Base-by-base conservation (phyloP, 2,888 invertebrate species). In the Ceriagrion tenellum region DNA sequence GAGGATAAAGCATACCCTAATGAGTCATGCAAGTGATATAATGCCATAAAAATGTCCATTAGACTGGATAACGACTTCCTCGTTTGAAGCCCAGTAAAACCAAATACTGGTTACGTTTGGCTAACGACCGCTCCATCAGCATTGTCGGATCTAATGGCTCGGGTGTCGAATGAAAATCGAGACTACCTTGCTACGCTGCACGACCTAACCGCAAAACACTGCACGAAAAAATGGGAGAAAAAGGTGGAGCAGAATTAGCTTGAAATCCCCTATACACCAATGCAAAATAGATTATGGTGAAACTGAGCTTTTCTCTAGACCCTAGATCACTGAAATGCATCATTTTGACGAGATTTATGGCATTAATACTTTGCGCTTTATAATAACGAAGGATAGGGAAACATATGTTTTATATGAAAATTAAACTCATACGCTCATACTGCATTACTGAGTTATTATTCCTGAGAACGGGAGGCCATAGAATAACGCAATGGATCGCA, bases 81-180 rank as follows among this genome's bases (percentile, higher is more conserved):
- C 88, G 47, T 88, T 88, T 88, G 47, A 88, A 47, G 47, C n/a
- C 26, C 18, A n/a, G 47, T 40, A 40, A 88, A 88, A 88, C 40
- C 88, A 40, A 88, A 88, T 20, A 40, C 20, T n/a, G 88, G 40
- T 40, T 47, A 40, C 88, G n/a, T 88, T 88, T 47, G 47, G 88
- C 47, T 47, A 88, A 88, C 88, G 88, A 88, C 88, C 47, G 47
- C 47, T 88, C 88, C 88, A 88, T 88, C 88, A 88, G 23, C 88
- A 20, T 23, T 88, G 40, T 47, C 47, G 23, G 2, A 40, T 47
- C 40, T 88, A 88, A 88, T 88, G 88, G 40, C 88, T 10, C n/a
- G 47, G 47, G 88, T 88, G 40, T 40, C 88, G 40, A 35, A 47
- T 20, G 88, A 88, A 47, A 88, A 88, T 40, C 88, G 88, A 20